A percentile compares a stretch with the other conserved stretches of the same genome.
phyloP scores from a whole-genome alignment of 30 jellyfish, hydroid and myxozoan genomes.

The Aurelia coerulea region DNA sequence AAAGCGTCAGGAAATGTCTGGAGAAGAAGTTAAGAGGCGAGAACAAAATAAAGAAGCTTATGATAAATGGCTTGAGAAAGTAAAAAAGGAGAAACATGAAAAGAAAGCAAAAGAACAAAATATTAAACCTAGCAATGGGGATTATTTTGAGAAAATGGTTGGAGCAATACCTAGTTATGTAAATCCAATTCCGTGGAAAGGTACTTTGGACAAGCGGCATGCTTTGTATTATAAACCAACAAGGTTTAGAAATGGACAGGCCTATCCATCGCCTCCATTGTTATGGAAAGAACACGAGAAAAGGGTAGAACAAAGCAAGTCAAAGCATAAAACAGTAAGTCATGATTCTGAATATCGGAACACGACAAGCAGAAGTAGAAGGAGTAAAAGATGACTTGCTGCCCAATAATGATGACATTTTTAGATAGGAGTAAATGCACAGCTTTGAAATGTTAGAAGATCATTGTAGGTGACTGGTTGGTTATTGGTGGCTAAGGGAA shows the following conservation, averaged over 20 bases:
- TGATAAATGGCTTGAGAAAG: constrained; percentile 49
- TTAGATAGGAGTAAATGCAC: too few species aligned
- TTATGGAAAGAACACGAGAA: constrained; percentile 74
- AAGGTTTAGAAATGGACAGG: not conserved
- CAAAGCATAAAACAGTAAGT: not conserved
- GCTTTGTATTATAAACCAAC: not conserved
- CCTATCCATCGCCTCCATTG: constrained; percentile 76
- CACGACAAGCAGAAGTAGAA: not conserved
- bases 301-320: constrained; percentile 7
- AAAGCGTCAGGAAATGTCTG: not conserved
- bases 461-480: too few species aligned
- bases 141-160: not conserved
- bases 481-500: too few species aligned
- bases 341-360: not conserved
- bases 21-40: constrained; percentile 22
- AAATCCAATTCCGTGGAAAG: constrained; percentile 82
- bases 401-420: too few species aligned
- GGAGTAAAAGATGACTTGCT: not conserved
- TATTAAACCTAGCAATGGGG: not conserved
- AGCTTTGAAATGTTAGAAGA: too few species aligned
- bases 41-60: constrained; percentile 36
- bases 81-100: not conserved
- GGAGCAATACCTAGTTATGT: constrained; percentile 66
- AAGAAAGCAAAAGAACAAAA: not conserved
- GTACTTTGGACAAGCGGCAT: constrained; percentile 1